These are phyloP conservation scores for Drosophila kikkawai DNA, from an alignment of 1,140 invertebrate species.

Conservation along the genomic window DNA sequence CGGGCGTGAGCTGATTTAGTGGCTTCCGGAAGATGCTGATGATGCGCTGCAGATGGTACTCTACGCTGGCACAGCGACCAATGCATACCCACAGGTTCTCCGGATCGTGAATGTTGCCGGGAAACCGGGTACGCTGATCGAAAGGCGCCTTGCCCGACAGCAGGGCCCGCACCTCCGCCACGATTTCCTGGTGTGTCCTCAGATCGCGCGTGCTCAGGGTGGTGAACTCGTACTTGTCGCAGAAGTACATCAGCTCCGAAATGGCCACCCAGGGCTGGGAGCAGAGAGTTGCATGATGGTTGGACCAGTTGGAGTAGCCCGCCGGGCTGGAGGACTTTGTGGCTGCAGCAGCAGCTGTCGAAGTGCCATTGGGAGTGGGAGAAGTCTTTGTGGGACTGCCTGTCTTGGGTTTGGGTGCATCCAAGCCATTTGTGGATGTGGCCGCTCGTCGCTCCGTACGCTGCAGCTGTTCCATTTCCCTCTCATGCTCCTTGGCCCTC, in stretches of 20 bases:
- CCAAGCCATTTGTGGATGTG: slow-evolving; percentile 18
- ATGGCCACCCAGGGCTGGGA: slow-evolving; percentile 77
- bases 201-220: slow-evolving; percentile 65
- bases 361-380: slow-evolving; percentile 15
- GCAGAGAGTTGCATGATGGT: slow-evolving; percentile 59
- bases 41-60: slow-evolving; percentile 79
- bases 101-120: slow-evolving; percentile 77
- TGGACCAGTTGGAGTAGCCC: slow-evolving; percentile 74
- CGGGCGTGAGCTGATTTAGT: slow-evolving; percentile 67
- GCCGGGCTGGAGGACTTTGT: slow-evolving; percentile 44
- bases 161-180: slow-evolving; percentile 66
- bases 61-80: slow-evolving; percentile 75
- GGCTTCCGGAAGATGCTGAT: slow-evolving; percentile 75
- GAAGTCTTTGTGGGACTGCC: slow-evolving; percentile 15
- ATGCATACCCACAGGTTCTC: slow-evolving; percentile 83
- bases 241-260: slow-evolving; percentile 79
- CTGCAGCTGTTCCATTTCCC: slow-evolving; percentile 69
- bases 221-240: slow-evolving; percentile 82
- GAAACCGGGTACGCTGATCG: slow-evolving; percentile 73
- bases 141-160: slow-evolving; percentile 69
- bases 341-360: slow-evolving; percentile 3
- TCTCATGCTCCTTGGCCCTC: slow-evolving; percentile 60
- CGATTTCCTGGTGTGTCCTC: slow-evolving; percentile 71
- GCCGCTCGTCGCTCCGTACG: slow-evolving; percentile 30
- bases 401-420: slow-evolving; percentile 8